A percentile compares a stretch with the other conserved stretches of the same genome.
Evolutionary conservation across 2,113 vertebrate species (phyloP).

Genomic region (Stegastes partitus): DNA sequence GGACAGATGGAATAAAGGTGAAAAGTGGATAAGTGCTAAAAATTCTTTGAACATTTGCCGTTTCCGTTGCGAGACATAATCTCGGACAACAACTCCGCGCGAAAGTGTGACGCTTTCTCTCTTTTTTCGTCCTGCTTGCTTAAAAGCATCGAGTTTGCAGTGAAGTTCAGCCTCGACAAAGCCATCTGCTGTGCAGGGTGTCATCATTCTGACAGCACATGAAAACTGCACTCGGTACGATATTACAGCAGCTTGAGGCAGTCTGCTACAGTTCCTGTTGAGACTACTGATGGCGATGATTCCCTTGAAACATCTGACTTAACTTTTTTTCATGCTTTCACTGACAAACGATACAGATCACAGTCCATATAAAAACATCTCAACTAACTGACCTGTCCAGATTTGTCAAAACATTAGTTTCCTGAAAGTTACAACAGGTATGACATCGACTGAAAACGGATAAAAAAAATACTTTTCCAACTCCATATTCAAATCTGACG

Average conservation of each 20-base stretch:
- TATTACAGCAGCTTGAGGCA: not conserved
- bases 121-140: constrained; percentile 9
- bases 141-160: constrained; percentile 7
- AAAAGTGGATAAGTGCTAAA: constrained; percentile 9
- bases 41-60: constrained; percentile 1
- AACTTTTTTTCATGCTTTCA: constrained; percentile 11
- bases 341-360: constrained; percentile 28
- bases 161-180: constrained; percentile 20
- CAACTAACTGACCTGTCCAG: not conserved
- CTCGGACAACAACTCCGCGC: not conserved
- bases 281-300: not conserved
- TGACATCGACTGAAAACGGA: not conserved
- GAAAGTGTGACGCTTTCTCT: not conserved
- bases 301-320: constrained; percentile 10
- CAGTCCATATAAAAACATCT: not conserved
- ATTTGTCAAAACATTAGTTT: constrained; percentile 1
- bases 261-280: not conserved
- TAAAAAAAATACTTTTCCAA: not conserved
- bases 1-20: constrained; percentile 31
- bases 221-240: constrained; percentile 25
- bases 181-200: not conserved
- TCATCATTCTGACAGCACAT: constrained; percentile 15
- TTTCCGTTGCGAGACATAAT: constrained; percentile 10
- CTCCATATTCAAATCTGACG: too few species aligned
- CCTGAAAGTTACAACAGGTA: not conserved